Evolutionary conservation across 2,797 vertebrate genomes (phyloP), one percentile per base, ranked within the genome.

Genomic region (Buceros bicornis): DNA sequence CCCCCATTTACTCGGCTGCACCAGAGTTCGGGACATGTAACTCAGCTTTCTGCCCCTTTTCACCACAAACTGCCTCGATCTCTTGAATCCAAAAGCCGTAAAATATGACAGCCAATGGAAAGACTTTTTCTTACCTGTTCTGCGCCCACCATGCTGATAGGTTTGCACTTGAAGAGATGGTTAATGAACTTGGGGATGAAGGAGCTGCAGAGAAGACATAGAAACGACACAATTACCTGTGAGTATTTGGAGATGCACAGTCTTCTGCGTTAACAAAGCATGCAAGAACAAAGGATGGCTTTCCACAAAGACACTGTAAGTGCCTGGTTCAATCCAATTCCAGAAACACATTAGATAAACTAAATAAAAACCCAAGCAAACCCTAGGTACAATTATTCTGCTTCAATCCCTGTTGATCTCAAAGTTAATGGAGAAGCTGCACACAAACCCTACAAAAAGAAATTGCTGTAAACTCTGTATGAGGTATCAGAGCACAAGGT

Each of bases 111-210:
- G 21, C 8, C 24, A 20, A 22, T 1, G 7, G 7, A 56, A 20
- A 5, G 20, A 15, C 50, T 83, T n/a, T 13, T 31, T 72, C 98
- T 98, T 97, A 99, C 99, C 98, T 99, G 99, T 60, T 99, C 99
- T 48, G 99, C 99, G 56, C 99, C 99, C 96, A 99, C 99, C 99
- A 99, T 99, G 98, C 99, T 99, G 96, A 99, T 99, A 6, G 99
- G 99, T 83, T 99, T 99, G 98, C 99, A 99, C 96, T 99, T 99
- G 97, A 99, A 99, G 90, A 99, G 98, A 93, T 99, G 99, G 97
- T 99, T 99, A 97, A 99, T 99, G 97, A 99, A 99, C 96, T 99
- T 99, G 70, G 99, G 99, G 97, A 99, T 99, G 97, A 99, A 99
- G 87, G 99, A 99, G 97, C 99, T 99, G 97, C 83, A 71, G 91